Conservation (phyloP, 2,113 vertebrate species). For the Etia nguti region DNA sequence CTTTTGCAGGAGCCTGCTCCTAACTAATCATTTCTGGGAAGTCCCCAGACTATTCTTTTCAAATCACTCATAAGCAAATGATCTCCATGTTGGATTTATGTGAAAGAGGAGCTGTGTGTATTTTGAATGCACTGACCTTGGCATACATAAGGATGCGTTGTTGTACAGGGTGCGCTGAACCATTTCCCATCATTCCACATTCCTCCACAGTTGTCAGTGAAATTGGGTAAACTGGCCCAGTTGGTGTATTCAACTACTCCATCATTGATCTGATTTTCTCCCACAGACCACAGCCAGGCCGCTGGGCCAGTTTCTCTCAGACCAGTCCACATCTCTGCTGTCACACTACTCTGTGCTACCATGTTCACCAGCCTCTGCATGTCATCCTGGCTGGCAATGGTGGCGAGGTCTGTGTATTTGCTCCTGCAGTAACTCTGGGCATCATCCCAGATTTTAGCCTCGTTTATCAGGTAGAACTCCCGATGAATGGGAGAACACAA, state of each 20-base stretch:
- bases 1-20: no score
- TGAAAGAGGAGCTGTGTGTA: neutral
- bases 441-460: fast-evolving
- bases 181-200: neutral
- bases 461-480: neutral
- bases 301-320: neutral
- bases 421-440: conserved; percentile 8
- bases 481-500: neutral
- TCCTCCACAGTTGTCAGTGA: neutral
- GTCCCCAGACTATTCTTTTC: no score
- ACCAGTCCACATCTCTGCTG: neutral
- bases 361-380: neutral
- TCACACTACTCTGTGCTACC: neutral
- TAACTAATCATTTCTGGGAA: no score
- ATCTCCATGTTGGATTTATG: neutral
- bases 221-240: neutral
- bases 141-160: neutral
- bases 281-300: conserved; percentile 17
- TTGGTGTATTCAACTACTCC: neutral
- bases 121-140: neutral
- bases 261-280: neutral
- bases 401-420: neutral
- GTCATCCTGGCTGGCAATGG: neutral
- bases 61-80: no score
- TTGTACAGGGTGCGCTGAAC: neutral